These are phyloP conservation scores for Lithophane socia DNA, from an alignment of 2,888 invertebrate genomes.

Conservation along the genomic window DNA sequence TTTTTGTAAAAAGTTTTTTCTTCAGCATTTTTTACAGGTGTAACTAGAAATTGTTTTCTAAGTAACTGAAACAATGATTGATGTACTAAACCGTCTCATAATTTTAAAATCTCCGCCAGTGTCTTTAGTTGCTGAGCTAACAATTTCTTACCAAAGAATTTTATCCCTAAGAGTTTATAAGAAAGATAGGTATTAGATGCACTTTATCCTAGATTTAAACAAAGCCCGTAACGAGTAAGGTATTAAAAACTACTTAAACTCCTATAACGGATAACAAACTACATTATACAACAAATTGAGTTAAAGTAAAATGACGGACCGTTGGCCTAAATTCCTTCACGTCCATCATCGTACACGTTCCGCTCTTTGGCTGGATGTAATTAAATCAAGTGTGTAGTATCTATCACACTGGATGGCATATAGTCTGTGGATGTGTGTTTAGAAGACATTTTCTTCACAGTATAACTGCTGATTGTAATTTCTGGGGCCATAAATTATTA, in stretches of 20 bases:
- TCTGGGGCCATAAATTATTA: too few species aligned
- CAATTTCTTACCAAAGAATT: slow-evolving; percentile 37
- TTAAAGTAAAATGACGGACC: slow-evolving; percentile 24
- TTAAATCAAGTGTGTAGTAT: slow-evolving; percentile 51
- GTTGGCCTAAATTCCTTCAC: slow-evolving; percentile 44
- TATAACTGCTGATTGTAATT: too few species aligned
- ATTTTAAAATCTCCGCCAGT: slow-evolving; percentile 24
- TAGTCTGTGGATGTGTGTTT: neutral
- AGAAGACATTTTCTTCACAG: neutral
- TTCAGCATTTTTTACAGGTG: neutral
- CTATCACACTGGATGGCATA: slow-evolving; percentile 5
- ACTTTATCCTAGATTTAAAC: slow-evolving; percentile 39
- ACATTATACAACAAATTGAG: slow-evolving; percentile 40
- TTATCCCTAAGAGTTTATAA: slow-evolving; percentile 35
- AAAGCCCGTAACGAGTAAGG: slow-evolving; percentile 32
- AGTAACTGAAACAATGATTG: slow-evolving; percentile 20
- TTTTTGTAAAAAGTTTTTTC: too few species aligned
- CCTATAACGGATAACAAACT: slow-evolving; percentile 30
- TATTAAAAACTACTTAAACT: slow-evolving; percentile 49
- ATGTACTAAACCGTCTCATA: slow-evolving; percentile 12
- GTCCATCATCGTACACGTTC: slow-evolving; percentile 44
- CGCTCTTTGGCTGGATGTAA: slow-evolving; percentile 37
- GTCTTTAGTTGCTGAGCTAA: slow-evolving; percentile 24
- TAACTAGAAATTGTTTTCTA: neutral
- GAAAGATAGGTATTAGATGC: slow-evolving; percentile 30